A percentile compares a stretch with the other conserved stretches of the same genome.
phyloP scores from a whole-genome alignment of 2,888 invertebrate genomes.

The Cantharis flavilabris region DNA sequence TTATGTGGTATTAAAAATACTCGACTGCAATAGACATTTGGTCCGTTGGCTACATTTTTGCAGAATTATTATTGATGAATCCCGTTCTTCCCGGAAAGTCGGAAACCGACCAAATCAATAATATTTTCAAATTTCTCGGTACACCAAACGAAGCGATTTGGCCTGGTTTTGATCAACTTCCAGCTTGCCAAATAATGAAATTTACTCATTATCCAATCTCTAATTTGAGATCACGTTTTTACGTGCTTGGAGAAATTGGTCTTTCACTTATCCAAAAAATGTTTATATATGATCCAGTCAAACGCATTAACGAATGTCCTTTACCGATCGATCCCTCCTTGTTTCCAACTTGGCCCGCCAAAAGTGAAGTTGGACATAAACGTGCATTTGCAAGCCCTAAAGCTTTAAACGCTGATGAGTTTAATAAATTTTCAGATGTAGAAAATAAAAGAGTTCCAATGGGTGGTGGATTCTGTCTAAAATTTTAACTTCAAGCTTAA shows the following conservation, averaged over 20 bases:
- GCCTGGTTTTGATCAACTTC: slow-evolving; percentile 91
- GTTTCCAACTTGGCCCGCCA: slow-evolving; percentile 99
- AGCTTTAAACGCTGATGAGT: slow-evolving; percentile 71
- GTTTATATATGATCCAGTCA: slow-evolving; percentile 91
- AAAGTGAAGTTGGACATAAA: slow-evolving; percentile 82
- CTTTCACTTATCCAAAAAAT: slow-evolving; percentile 64
- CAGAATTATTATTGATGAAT: slow-evolving; percentile 92
- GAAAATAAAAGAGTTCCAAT: slow-evolving; percentile 65
- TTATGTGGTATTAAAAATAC: slow-evolving; percentile 90
- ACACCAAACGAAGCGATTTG: slow-evolving; percentile 96
- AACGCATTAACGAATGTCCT: slow-evolving; percentile 79
- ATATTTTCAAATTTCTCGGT: slow-evolving; percentile 90
- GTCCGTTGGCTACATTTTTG: slow-evolving; percentile 97
- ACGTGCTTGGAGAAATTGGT: slow-evolving; percentile 64
- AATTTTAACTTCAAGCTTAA: slow-evolving; percentile 43
- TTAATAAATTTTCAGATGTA: slow-evolving; percentile 66
- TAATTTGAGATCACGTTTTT: slow-evolving; percentile 59
- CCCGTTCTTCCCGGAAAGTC: slow-evolving; percentile 96
- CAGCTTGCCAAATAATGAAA: slow-evolving; percentile 87
- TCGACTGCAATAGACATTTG: slow-evolving; percentile 97
- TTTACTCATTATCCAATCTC: slow-evolving; percentile 87
- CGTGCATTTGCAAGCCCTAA: slow-evolving; percentile 56
- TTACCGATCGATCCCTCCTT: slow-evolving; percentile 93
- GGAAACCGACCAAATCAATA: slow-evolving; percentile 93
- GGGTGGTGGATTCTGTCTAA: slow-evolving; percentile 77